Evolutionary conservation across 2,113 vertebrate species (phyloP), one percentile per base, ranked within the genome.

Genomic region (Coturnix japonica): DNA sequence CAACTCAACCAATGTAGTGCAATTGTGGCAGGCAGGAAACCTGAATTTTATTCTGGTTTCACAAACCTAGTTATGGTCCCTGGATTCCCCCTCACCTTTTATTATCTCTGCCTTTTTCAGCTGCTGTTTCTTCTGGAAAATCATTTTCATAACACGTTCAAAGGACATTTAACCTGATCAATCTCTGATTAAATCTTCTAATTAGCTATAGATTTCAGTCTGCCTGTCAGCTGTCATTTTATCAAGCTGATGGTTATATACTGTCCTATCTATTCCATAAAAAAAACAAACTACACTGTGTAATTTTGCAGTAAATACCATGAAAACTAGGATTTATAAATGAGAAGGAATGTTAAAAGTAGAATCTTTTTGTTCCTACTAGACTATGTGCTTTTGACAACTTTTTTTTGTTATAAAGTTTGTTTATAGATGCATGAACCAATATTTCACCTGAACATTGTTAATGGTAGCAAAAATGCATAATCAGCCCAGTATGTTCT

Each of bases 401-500:
- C 77, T 83, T 69, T 46, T 43, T 81, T 72, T 87, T 65, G 75
- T 30, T 93, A 57, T n/a, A 67, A 59, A 47, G 4, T 72, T 85
- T 89, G 44, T 19, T 14, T 65, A 81, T 71, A 89, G 54, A 33
- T 51, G 81, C 51, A 79, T 66, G 67, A 94, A 95, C 67, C 66
- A 87, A 37, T 94, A 78, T 78, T 94, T 72, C 43, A 91, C 81
- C 35, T 59, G 91, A 94, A 93, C 21, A 6, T 13, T 83, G 53
- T 57, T 79, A 72, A 83, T 65, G 33, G 44, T 91, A 80, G 71
- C 46, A 94, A 90, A 30, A 85, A 89, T 89, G 37, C 20, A 90
- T 93, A 94, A 94, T 88, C 74, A 92, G 39, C 30, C 26, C 66
- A 92, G 53, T 44, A 28, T 57, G 69, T 93, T 85, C 41, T 73